phyloP scores from a whole-genome alignment of 2,888 invertebrate genomes.

The Bombylius major region DNA sequence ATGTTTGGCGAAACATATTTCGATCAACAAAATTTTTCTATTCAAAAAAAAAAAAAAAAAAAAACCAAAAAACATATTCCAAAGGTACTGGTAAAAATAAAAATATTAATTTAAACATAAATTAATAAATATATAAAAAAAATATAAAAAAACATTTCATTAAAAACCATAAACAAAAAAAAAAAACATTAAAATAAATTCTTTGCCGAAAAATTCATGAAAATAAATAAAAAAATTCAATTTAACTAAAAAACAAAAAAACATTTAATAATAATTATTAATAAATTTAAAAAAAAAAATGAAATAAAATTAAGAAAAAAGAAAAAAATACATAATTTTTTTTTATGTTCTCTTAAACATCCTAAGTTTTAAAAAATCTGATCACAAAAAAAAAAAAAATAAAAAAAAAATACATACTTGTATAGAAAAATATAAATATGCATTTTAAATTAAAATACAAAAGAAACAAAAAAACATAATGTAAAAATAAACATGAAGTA shows the following conservation, averaged over 20 bases:
- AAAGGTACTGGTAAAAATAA: too few relatives aligned
- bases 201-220: background rate
- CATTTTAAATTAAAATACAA: background rate
- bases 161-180: constrained; percentile 1
- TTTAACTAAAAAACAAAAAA: background rate
- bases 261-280: background rate
- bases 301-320: too few relatives aligned
- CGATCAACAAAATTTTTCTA: too few relatives aligned
- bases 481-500: background rate
- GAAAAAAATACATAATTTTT: background rate
- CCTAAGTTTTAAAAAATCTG: constrained; percentile 34
- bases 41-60: constrained; percentile 1
- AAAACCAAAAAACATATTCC: constrained; percentile 1
- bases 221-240: background rate
- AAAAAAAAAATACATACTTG: background rate
- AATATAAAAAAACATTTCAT: background rate
- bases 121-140: background rate
- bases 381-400: constrained; percentile 25
- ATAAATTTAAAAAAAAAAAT: background rate
- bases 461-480: background rate
- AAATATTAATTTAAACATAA: background rate
- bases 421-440: background rate
- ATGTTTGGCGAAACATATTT: too few relatives aligned
- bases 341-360: constrained; percentile 23
- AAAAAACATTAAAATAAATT: background rate